These are phyloP conservation scores for human (Homo sapiens) DNA, from an alignment of 2,113 vertebrate species.

Conservation along the genomic window GRCh38 chr14:55895501-55896000, in stretches of 20 bases:
- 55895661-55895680: conserved; percentile 87
- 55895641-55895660: conserved; percentile 85
- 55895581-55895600: conserved; percentile 82
- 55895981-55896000: conserved; percentile 73
- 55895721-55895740: conserved; percentile 83
- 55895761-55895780: conserved; percentile 84
- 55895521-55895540: conserved; percentile 44
- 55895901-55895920: conserved; percentile 42
- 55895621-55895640: conserved; percentile 85
- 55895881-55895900: conserved; percentile 48
- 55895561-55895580: conserved; percentile 79
- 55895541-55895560: not conserved
- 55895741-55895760: conserved; percentile 82
- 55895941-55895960: not conserved
- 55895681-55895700: conserved; percentile 83
- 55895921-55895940: conserved; percentile 46
- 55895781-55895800: conserved; percentile 86
- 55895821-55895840: conserved; percentile 84
- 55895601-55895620: conserved; percentile 80
- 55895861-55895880: conserved; percentile 52
- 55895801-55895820: conserved; percentile 87
- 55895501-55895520: conserved; percentile 73
- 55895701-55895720: conserved; percentile 85
- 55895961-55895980: conserved; percentile 51
- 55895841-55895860: conserved; percentile 75